Base-by-base conservation (phyloP, 2,888 invertebrate genomes). In the Stegana nigrithorax region DNA sequence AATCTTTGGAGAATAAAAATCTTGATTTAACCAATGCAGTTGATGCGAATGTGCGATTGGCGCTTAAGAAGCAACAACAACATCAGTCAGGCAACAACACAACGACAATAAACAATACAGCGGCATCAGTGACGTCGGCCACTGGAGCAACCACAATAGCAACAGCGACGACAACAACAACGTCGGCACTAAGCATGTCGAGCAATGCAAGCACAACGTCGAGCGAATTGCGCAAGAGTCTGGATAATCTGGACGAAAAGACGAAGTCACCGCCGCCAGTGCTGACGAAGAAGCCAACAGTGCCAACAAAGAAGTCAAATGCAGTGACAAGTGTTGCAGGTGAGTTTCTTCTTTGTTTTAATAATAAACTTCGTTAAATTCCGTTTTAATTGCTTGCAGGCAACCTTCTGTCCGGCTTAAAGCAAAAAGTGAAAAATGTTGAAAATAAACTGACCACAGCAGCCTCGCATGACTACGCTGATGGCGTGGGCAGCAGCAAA, bases 241-340 rank as follows among this genome's bases (percentile, higher is more conserved):
- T 84, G 65, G 86, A 86, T 65, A 86, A 75, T 68, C 68, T 83
- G 67, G 86, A 87, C 70, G 86, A 85, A 53, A 82, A 85, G 72
- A 75, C 84, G 62, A 82, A 85, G 69, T 81, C 81, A 8, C 83
- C 84, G 63, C 86, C 87, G 39, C 88, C 88, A n/a, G 82, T 88
- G 67, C 84, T 88, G 42, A 85, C 86, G 55, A 88, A 89, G 72
- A 92, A 92, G 83, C 91, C 92, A 7, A 86, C 87, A 55, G 88
- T 91, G 80, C 90, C 91, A 69, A 86, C 89, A 39, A 91, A 91
- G 83, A 92, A 92, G 74, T 89, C 91, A 61, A 90, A 91, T 0
- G 90, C 91, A 0, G 90, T 90, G 6, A 88, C 89, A 5, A 84
- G 85, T 47, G 81, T 83, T 61, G 87, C 89, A 27, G 74, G 83